Conservation (phyloP, 2,888 invertebrate species). For the Plusia festucae region DNA sequence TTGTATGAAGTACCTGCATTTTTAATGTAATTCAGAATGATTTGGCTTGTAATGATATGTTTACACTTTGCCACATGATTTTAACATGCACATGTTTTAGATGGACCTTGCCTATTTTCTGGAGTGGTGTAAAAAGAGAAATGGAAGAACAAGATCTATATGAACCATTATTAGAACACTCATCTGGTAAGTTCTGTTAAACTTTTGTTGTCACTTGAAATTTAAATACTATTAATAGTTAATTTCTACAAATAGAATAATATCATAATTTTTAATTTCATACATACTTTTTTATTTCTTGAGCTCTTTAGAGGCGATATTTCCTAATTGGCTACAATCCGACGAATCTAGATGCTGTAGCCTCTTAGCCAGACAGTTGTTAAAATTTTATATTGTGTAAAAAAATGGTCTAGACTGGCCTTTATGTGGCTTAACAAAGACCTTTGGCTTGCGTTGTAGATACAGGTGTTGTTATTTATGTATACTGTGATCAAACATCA, state of each 20-base stretch:
- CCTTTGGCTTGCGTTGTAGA: background rate
- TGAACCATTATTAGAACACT: slow-evolving; percentile 92
- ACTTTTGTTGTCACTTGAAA: no score
- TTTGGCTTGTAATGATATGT: background rate
- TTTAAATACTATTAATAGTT: no score
- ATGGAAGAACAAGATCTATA: slow-evolving; percentile 93
- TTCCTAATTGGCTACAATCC: no score
- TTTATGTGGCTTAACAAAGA: background rate
- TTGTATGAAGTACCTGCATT: background rate
- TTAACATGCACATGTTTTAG: slow-evolving; percentile 75
- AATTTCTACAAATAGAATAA: no score
- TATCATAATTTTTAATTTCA: background rate
- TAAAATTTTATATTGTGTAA: no score
- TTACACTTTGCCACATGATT: background rate
- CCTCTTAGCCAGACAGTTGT: no score
- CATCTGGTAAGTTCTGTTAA: slow-evolving; percentile 86
- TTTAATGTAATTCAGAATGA: background rate
- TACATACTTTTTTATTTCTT: no score
- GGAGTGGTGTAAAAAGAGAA: slow-evolving; percentile 92
- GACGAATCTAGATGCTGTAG: no score
- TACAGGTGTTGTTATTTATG: background rate
- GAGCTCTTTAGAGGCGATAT: no score
- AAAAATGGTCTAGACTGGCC: no score
- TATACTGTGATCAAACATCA: no score
- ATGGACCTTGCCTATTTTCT: slow-evolving; percentile 94